Evolutionary conservation across 2,888 invertebrate genomes (phyloP).

Genomic region (Drosophila yooni): DNA sequence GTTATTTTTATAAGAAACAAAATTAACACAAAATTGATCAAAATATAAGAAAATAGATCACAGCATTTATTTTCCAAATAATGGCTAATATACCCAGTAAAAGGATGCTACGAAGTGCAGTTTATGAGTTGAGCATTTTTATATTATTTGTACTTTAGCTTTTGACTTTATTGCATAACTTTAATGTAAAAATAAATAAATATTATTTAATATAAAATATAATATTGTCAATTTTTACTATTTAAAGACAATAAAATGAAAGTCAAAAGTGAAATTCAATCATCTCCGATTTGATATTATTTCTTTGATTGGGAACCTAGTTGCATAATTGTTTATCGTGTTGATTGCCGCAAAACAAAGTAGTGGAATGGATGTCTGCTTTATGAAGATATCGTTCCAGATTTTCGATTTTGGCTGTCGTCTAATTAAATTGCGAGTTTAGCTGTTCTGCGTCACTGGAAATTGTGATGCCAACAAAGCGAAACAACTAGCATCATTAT

Average conservation of each 20-base stretch:
- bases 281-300: conserved; percentile 8
- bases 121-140: background rate
- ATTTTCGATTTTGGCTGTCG: conserved; percentile 4
- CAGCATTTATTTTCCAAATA: background rate
- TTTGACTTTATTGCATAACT: too few species aligned
- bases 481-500: conserved; percentile 8
- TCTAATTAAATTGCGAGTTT: conserved; percentile 52
- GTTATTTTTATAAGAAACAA: too few species aligned
- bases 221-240: too few species aligned
- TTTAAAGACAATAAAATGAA: background rate
- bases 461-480: conserved; percentile 3
- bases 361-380: background rate
- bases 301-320: conserved; percentile 17
- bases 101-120: too few species aligned
- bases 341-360: background rate
- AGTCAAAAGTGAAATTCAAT: background rate
- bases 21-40: background rate
- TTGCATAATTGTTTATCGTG: conserved; percentile 32
- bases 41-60: background rate
- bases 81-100: too few species aligned
- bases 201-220: background rate
- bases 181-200: background rate
- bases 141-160: background rate
- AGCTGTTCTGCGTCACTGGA: conserved; percentile 37
- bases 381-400: background rate